These are phyloP conservation scores for Ochlodes sylvanus DNA, from an alignment of 2,888 invertebrate genomes.

Conservation along the genomic window DNA sequence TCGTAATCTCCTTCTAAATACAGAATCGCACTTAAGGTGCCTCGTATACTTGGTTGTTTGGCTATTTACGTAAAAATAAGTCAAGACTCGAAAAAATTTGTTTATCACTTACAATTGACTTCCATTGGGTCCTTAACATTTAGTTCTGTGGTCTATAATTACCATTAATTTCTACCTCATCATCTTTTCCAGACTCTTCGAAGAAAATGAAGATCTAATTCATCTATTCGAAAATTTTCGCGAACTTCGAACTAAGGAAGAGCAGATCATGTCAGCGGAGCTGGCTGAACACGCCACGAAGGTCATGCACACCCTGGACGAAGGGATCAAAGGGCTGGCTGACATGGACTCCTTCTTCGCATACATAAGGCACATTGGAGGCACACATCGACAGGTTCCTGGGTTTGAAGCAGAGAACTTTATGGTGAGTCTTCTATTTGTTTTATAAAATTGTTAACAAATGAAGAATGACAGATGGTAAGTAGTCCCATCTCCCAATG, in stretches of 20 bases:
- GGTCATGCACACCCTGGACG: slow-evolving; percentile 95
- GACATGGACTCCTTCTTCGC: slow-evolving; percentile 92
- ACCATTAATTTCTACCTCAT: not conserved
- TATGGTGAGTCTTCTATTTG: slow-evolving; percentile 89
- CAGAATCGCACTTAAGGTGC: too few relatives aligned
- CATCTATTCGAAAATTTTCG: slow-evolving; percentile 91
- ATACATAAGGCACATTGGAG: slow-evolving; percentile 92
- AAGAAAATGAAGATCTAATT: slow-evolving; percentile 91
- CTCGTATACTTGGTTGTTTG: too few relatives aligned
- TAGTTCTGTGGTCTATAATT: not conserved
- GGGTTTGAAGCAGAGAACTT: slow-evolving; percentile 94
- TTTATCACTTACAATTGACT: not conserved
- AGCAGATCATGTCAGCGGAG: slow-evolving; percentile 91
- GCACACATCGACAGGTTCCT: slow-evolving; percentile 92
- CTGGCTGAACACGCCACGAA: slow-evolving; percentile 94
- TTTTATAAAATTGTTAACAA: too few relatives aligned
- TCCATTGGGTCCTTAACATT: not conserved
- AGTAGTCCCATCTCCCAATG: too few relatives aligned
- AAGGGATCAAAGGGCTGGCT: slow-evolving; percentile 93
- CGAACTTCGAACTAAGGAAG: slow-evolving; percentile 89
- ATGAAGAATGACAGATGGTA: too few relatives aligned
- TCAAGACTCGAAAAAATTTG: too few relatives aligned
- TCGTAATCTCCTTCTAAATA: too few relatives aligned
- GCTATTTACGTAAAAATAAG: too few relatives aligned
- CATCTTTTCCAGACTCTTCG: slow-evolving; percentile 89